These are phyloP conservation scores for Balearica regulorum DNA, from an alignment of 2,797 vertebrate genomes.

Conservation along the genomic window DNA sequence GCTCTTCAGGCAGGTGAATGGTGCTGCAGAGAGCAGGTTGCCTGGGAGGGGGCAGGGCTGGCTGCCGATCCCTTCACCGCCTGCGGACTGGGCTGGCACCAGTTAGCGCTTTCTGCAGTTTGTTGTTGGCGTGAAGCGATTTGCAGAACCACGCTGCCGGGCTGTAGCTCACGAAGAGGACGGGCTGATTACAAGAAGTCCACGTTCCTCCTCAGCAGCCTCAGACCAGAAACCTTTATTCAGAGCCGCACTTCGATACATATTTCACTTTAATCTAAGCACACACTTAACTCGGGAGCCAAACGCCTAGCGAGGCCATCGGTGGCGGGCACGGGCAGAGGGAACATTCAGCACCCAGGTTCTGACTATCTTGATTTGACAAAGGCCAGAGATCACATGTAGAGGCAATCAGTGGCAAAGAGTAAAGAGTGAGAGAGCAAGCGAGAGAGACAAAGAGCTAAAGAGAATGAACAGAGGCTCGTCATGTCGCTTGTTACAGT, in stretches of 20 bases:
- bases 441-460: neutral
- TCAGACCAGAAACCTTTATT: neutral
- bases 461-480: neutral
- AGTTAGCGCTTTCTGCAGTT: neutral
- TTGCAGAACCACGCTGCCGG: fast-evolving
- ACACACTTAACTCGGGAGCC: neutral
- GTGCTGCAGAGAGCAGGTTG: neutral
- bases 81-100: neutral
- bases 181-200: neutral
- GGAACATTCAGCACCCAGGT: neutral
- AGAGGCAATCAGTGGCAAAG: neutral
- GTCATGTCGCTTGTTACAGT: neutral
- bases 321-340: neutral
- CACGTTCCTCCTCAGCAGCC: neutral
- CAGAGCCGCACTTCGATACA: neutral
- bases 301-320: neutral
- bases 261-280: neutral
- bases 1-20: fast-evolving
- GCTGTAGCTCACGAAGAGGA: neutral
- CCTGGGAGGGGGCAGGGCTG: neutral
- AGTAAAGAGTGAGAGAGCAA: neutral
- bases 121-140: neutral
- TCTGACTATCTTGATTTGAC: neutral
- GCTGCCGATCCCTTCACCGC: neutral
- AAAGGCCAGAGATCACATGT: neutral